These are phyloP conservation scores for Loris lydekkerianus DNA, from an alignment of 2,797 vertebrate genomes.

Conservation along the genomic window DNA sequence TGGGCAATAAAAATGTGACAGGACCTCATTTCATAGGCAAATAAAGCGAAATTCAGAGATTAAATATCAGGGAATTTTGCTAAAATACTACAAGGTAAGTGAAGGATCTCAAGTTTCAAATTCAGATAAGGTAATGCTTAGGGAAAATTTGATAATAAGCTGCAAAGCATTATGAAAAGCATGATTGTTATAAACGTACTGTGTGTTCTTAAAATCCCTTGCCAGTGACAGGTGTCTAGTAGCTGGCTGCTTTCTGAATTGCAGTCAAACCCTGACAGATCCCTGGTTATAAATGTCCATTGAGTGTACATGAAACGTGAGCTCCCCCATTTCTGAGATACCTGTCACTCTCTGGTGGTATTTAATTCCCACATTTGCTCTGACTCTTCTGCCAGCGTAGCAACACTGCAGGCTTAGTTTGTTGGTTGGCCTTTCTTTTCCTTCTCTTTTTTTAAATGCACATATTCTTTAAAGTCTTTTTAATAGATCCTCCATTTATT, in stretches of 20 bases:
- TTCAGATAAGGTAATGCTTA: not conserved
- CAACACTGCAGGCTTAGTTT: not conserved
- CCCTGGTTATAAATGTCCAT: constrained; percentile 1
- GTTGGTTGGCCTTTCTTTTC: not conserved
- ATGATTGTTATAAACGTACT: not conserved
- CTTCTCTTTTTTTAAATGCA: not conserved
- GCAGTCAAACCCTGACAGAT: not conserved
- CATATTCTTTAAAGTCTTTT: constrained; percentile 27
- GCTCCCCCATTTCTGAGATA: not conserved
- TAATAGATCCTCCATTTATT: not conserved
- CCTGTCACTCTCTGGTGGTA: not conserved
- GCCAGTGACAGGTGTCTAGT: constrained; percentile 45
- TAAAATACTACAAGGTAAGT: constrained; percentile 59
- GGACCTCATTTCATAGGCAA: constrained; percentile 30
- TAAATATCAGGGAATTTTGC: constrained; percentile 36
- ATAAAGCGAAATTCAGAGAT: not conserved
- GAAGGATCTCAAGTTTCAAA: not conserved
- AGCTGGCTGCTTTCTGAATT: constrained; percentile 58
- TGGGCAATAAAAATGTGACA: constrained; percentile 65
- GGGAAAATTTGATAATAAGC: no score
- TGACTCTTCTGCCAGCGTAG: not conserved
- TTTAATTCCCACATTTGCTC: constrained; percentile 19
- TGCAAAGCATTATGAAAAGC: not conserved
- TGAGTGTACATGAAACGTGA: not conserved
- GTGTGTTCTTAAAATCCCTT: constrained; percentile 71